phyloP scores from a whole-genome alignment of 2,888 invertebrate species.

The Lithophane ornitopus region DNA sequence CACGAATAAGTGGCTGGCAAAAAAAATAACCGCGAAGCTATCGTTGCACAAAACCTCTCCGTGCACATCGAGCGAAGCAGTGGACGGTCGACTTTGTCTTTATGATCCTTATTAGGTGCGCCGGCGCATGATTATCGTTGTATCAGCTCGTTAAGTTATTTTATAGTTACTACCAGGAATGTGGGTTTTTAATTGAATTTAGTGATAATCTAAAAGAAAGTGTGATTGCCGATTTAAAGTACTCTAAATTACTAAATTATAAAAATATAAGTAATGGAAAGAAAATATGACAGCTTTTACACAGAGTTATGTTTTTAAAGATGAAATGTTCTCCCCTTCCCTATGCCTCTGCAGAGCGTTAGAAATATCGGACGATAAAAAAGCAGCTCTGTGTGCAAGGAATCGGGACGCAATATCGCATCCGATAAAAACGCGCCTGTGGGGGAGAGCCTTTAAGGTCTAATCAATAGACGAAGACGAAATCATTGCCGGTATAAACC shows the following conservation, averaged over 20 bases:
- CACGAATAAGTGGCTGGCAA: not conserved
- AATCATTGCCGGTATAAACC: not conserved
- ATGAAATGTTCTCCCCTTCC: too few relatives aligned
- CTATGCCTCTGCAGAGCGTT: not conserved
- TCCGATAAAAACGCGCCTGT: too few relatives aligned
- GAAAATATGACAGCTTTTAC: not conserved
- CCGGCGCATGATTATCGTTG: constrained; percentile 28
- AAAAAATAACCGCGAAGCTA: not conserved
- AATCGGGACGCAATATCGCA: too few relatives aligned
- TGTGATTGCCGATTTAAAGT: not conserved
- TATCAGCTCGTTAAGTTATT: constrained; percentile 25
- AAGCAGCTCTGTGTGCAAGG: too few relatives aligned
- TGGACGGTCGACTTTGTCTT: constrained; percentile 23
- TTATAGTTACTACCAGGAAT: constrained; percentile 13
- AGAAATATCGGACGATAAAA: too few relatives aligned
- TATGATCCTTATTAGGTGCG: constrained; percentile 40
- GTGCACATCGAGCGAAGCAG: too few relatives aligned
- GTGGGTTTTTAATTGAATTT: constrained; percentile 27
- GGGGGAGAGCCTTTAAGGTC: too few relatives aligned
- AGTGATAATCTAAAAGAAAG: not conserved
- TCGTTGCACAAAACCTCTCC: not conserved
- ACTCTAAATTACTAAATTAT: not conserved
- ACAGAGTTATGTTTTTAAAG: too few relatives aligned
- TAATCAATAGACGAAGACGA: not conserved
- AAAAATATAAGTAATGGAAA: too few relatives aligned